phyloP scores from a whole-genome alignment of 2,113 vertebrate species.

The Erinaceus europaeus region DNA sequence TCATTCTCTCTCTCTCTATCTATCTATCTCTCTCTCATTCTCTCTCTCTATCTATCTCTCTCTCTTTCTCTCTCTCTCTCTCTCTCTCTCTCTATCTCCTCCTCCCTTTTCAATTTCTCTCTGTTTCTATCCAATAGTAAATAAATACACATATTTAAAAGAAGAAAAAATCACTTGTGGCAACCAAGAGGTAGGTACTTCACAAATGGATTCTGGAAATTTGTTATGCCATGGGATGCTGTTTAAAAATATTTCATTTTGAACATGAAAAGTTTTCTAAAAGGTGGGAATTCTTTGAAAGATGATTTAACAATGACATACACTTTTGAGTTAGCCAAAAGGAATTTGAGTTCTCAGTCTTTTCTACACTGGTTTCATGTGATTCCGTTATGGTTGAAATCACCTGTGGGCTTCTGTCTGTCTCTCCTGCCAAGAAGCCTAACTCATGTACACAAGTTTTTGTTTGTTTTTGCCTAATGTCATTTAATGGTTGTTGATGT shows the following conservation, averaged over 20 bases:
- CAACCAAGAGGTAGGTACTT: not conserved
- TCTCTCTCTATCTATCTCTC: no score
- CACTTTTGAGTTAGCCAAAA: not conserved
- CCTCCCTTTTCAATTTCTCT: no score
- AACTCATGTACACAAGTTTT: not conserved
- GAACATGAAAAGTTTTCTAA: slow-evolving; percentile 7
- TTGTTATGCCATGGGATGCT: not conserved
- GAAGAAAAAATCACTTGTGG: not conserved
- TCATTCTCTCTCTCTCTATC: no score
- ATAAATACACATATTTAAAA: no score
- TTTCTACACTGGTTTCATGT: not conserved
- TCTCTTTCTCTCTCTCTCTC: no score
- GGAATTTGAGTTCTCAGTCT: not conserved
- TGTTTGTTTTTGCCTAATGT: not conserved
- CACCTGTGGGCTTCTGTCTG: not conserved
- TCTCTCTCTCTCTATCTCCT: no score
- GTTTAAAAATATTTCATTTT: not conserved
- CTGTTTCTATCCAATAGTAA: no score
- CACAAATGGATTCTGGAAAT: not conserved
- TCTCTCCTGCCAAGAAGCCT: not conserved
- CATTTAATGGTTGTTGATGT: not conserved
- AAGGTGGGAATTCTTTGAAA: not conserved
- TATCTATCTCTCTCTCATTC: no score
- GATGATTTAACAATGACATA: not conserved
- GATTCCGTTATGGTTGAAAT: not conserved